Evolutionary conservation across 1,140 invertebrate genomes (phyloP).

Genomic region (Plectus sambesii): DNA sequence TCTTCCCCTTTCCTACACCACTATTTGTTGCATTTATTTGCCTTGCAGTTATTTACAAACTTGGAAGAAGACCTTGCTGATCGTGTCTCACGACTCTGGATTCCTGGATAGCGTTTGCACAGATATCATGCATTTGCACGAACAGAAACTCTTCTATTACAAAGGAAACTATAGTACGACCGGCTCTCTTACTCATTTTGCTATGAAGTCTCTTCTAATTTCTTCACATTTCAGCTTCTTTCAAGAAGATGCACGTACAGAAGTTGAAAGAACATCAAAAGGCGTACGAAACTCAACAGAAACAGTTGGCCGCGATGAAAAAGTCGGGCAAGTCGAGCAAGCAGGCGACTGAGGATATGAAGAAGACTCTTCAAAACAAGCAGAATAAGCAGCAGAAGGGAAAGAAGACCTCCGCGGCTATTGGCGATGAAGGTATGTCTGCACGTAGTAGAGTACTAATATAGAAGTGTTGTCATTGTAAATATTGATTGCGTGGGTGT

Average conservation of each 20-base stretch:
- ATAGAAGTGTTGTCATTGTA: no score
- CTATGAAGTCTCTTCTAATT: slow-evolving; percentile 6
- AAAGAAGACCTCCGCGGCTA: slow-evolving; percentile 49
- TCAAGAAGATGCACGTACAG: slow-evolving; percentile 96
- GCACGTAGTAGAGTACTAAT: no score
- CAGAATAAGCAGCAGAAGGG: slow-evolving; percentile 38
- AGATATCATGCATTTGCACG: slow-evolving; percentile 92
- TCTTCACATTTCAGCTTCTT: slow-evolving; percentile 47
- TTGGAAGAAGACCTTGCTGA: slow-evolving; percentile 93
- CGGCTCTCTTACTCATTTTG: slow-evolving; percentile 8
- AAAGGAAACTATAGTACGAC: slow-evolving; percentile 77
- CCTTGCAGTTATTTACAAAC: slow-evolving; percentile 69
- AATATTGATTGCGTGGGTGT: no score
- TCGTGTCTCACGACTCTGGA: slow-evolving; percentile 97
- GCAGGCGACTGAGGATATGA: slow-evolving; percentile 63
- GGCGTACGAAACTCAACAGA: slow-evolving; percentile 96
- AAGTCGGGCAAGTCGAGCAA: slow-evolving; percentile 86
- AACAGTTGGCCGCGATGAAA: slow-evolving; percentile 82
- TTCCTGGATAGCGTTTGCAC: slow-evolving; percentile 99
- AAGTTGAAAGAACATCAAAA: slow-evolving; percentile 89
- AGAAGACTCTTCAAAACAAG: slow-evolving; percentile 73
- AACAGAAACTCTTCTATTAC: slow-evolving; percentile 87
- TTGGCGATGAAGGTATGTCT: slow-evolving; percentile 31
- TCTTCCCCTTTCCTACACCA: slow-evolving; percentile 8
- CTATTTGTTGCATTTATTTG: slow-evolving; percentile 4